These are phyloP conservation scores for Cephus spinipes DNA, from an alignment of 2,888 invertebrate genomes.

Conservation along the genomic window DNA sequence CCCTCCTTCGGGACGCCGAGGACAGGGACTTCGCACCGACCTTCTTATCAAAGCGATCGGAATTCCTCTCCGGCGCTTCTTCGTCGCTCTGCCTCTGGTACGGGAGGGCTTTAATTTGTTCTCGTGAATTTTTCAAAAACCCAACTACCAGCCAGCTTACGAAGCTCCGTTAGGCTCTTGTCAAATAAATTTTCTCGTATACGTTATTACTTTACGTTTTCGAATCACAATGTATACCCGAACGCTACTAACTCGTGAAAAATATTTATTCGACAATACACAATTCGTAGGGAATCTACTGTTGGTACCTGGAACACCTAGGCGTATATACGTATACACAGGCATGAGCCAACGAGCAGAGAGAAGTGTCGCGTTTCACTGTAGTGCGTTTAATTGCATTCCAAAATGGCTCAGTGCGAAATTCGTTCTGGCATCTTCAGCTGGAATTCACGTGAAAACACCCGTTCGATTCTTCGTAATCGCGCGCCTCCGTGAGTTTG, in stretches of 20 bases:
- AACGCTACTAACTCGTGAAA: background rate
- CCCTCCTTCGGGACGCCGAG: constrained; percentile 23
- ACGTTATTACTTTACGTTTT: background rate
- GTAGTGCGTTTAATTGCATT: constrained; percentile 63
- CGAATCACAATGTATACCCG: background rate
- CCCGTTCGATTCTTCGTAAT: background rate
- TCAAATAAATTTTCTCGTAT: background rate
- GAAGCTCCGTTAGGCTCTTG: background rate
- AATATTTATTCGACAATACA: background rate
- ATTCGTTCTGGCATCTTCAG: constrained; percentile 39
- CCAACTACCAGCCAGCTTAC: background rate
- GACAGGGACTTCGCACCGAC: constrained; percentile 22
- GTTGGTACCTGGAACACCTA: background rate
- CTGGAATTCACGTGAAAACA: constrained; percentile 42
- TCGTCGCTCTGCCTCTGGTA: background rate
- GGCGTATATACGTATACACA: constrained; percentile 3
- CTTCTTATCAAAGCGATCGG: constrained; percentile 51
- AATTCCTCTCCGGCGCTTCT: constrained; percentile 24
- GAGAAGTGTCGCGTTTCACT: constrained; percentile 51
- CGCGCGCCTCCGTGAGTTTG: background rate
- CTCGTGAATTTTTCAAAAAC: background rate
- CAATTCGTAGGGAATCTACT: background rate
- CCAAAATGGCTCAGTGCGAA: constrained; percentile 60
- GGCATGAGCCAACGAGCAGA: constrained; percentile 14
- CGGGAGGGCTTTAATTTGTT: background rate